Percentiles rank a stretch among this genome's conserved stretches.
Evolutionary conservation across 2,113 vertebrate genomes (phyloP).

Genomic region (Apodemus speciosus): DNA sequence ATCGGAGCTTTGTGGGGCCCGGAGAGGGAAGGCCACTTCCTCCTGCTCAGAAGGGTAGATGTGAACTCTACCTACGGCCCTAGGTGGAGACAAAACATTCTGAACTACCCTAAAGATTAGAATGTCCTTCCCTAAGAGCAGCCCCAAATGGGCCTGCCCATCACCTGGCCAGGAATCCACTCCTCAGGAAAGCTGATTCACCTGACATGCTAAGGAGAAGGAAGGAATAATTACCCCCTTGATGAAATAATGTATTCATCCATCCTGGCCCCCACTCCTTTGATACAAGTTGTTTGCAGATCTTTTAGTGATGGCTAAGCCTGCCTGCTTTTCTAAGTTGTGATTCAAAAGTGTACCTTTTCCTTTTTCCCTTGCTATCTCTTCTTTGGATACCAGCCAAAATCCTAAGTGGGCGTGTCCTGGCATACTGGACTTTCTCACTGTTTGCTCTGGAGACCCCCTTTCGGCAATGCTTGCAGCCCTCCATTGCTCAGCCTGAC

Average conservation of each 20-base stretch:
- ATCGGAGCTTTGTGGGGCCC: neutral
- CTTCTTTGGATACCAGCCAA: neutral
- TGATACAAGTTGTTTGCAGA: neutral
- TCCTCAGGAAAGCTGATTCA: neutral
- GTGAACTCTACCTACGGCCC: neutral
- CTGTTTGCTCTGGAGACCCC: neutral
- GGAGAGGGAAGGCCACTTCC: neutral
- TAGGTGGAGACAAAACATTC: neutral
- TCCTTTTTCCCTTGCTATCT: neutral
- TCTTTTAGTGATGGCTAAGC: neutral
- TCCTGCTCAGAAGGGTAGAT: neutral
- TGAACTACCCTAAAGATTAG: neutral
- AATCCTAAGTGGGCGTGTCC: neutral
- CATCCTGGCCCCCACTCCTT: neutral
- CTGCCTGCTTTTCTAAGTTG: neutral
- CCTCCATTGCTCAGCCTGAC: neutral
- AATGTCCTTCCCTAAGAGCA: neutral
- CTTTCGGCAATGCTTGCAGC: neutral
- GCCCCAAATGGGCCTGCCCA: neutral
- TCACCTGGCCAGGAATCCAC: neutral
- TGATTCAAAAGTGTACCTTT: neutral
- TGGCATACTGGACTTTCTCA: neutral
- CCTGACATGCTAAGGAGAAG: neutral
- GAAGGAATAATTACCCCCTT: neutral
- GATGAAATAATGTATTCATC: too few relatives aligned